Evolutionary conservation across 2,113 vertebrate species (phyloP), one percentile per base, ranked within the genome.

Genomic region (Trematocara variabile): DNA sequence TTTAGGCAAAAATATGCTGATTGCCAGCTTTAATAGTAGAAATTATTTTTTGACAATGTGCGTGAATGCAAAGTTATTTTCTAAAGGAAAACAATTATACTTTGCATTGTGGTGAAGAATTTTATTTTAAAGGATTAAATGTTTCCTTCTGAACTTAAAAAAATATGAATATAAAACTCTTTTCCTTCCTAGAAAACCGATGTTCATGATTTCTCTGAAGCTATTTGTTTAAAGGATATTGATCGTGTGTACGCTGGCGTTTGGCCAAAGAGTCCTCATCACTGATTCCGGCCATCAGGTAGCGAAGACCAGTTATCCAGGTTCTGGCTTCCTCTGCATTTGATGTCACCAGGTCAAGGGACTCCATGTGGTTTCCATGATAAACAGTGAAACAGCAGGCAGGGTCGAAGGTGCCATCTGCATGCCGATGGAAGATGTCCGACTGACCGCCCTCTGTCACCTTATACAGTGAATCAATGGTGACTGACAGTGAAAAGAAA

Each of bases 391-490:
- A 99, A 93, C 98, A 99, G 85, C 98, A 99, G 90, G 97, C 97
- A 0, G 97, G 97, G 80, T 99, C 97, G 4, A 99, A 97, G 96
- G 88, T 97, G 22, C 98, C 97, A 53, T 99, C 98, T 0, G 97
- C 95, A 33, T 98, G 98, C 6, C 98, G 97, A 90, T 99, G 98
- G 95, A 99, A 99, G 88, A 98, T 97, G 87, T 99, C 98, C 0
- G 98, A 99, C 82, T 99, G 98, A 18, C 96, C 95, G 1, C 99
- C 98, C 92, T 99, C 99, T 0, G 97, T 97, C 87, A 99, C 99
- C 95, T 99, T 99, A 96, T 99, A 99, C 89, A 99, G 98, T 5
- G 98, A 99, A 92, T 99, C 99, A 1, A 99, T 99, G 87, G 98
- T 97, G 87, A 99, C 99, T 99, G 94, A 1, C 65, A 25, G 41